These are phyloP conservation scores for Callospermophilus lateralis DNA, from an alignment of 2,113 vertebrate genomes.

Conservation along the genomic window DNA sequence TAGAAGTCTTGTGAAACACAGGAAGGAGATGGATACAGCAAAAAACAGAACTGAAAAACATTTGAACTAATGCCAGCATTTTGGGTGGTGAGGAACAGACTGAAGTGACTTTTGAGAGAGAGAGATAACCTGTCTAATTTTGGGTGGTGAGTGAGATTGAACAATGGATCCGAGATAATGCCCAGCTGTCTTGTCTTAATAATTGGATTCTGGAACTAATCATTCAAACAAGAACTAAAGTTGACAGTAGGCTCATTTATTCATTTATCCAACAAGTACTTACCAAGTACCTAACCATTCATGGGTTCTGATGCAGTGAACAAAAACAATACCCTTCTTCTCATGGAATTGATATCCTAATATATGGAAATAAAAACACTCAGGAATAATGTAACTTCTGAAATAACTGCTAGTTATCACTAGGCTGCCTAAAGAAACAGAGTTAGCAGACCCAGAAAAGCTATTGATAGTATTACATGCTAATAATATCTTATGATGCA, in stretches of 20 bases:
- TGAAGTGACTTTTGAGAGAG: background rate
- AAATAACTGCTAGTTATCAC: background rate
- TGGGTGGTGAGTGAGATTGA: background rate
- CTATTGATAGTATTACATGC: background rate
- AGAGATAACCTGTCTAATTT: background rate
- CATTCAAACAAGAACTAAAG: background rate
- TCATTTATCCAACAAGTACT: background rate
- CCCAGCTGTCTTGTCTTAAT: background rate
- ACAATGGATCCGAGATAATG: background rate
- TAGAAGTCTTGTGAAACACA: background rate
- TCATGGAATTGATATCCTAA: background rate
- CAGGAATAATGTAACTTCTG: background rate
- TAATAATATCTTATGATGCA: background rate
- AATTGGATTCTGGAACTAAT: background rate
- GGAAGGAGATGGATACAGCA: background rate
- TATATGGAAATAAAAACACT: background rate
- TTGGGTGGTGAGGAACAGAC: background rate
- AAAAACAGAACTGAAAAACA: background rate
- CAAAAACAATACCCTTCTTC: background rate
- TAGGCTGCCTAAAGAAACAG: background rate
- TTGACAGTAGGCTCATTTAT: background rate
- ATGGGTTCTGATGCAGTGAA: background rate
- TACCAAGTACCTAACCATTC: background rate
- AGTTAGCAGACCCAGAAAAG: background rate
- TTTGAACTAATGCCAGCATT: background rate